These are phyloP conservation scores for Numenius arquata DNA, from an alignment of 2,113 vertebrate species.

Conservation along the genomic window DNA sequence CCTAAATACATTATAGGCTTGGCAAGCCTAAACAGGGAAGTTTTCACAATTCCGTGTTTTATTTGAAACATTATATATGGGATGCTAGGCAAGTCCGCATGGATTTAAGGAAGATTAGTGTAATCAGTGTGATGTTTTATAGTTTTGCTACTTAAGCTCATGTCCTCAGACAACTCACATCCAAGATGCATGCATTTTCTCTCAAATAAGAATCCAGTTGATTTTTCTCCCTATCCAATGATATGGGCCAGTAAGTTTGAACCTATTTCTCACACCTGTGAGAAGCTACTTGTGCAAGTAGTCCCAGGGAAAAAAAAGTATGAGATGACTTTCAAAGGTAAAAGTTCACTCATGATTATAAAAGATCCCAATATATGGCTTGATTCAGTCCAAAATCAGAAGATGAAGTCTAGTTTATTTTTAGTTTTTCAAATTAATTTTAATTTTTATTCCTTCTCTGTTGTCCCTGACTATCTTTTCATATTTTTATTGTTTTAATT, in stretches of 20 bases:
- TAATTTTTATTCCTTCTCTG: neutral
- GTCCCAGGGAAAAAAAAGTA: neutral
- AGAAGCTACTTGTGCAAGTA: neutral
- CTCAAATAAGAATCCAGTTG: neutral
- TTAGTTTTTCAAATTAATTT: neutral
- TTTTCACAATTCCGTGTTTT: slow-evolving; percentile 30
- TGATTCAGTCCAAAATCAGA: neutral
- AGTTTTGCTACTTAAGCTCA: slow-evolving; percentile 18
- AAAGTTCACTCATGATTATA: neutral
- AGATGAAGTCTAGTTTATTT: neutral
- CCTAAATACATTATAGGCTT: neutral
- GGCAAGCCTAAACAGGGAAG: neutral
- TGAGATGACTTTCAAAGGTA: neutral
- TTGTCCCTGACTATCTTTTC: neutral
- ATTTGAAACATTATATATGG: neutral
- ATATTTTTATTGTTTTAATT: neutral
- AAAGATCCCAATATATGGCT: neutral
- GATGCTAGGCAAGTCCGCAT: neutral
- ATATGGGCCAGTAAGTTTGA: neutral
- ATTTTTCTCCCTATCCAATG: neutral
- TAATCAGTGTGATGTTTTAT: slow-evolving; percentile 17
- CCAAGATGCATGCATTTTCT: neutral
- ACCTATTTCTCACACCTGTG: neutral
- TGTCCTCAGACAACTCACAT: slow-evolving; percentile 4
- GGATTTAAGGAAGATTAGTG: slow-evolving; percentile 42